Evolutionary conservation across 2,888 invertebrate genomes (phyloP).

Genomic region (Dendrolimus pini): DNA sequence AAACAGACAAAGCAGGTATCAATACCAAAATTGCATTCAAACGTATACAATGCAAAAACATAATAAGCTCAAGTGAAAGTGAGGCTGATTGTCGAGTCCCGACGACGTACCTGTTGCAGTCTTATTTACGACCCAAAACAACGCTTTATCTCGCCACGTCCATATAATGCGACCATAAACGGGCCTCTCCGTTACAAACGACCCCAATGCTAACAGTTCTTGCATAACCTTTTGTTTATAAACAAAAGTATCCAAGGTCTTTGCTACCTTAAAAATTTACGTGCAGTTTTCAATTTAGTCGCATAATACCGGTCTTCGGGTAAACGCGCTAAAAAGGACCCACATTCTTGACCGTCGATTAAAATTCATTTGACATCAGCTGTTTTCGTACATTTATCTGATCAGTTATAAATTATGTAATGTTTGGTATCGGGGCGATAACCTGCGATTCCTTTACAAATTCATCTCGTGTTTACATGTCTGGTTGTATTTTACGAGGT

Average conservation of each 20-base stretch:
- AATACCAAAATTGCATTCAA: constrained; percentile 15
- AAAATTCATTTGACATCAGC: constrained; percentile 40
- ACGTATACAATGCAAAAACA: constrained; percentile 55
- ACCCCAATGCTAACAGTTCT: constrained; percentile 51
- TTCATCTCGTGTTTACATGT: constrained; percentile 28
- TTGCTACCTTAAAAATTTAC: constrained; percentile 35
- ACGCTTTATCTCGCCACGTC: constrained; percentile 71
- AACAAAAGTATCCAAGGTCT: constrained; percentile 69
- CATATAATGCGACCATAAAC: constrained; percentile 71
- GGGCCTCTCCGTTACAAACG: constrained; percentile 47
- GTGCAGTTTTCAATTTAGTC: constrained; percentile 45
- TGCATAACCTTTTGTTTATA: constrained; percentile 75
- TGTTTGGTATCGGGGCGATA: constrained; percentile 23
- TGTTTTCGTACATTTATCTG: constrained; percentile 29
- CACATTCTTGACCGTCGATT: constrained; percentile 21
- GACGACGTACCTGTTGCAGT: constrained; percentile 73
- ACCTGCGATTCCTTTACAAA: constrained; percentile 24
- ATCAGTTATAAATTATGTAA: constrained; percentile 36
- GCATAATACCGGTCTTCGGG: constrained; percentile 36
- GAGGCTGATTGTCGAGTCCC: constrained; percentile 67
- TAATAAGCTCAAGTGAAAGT: constrained; percentile 69
- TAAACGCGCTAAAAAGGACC: constrained; percentile 25
- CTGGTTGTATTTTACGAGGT: constrained; percentile 22
- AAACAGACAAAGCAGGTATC: too few relatives aligned
- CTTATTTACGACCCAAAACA: constrained; percentile 76